Evolutionary conservation across 2,113 vertebrate species (phyloP).

Genomic region (Ophthalmotilapia sp.): DNA sequence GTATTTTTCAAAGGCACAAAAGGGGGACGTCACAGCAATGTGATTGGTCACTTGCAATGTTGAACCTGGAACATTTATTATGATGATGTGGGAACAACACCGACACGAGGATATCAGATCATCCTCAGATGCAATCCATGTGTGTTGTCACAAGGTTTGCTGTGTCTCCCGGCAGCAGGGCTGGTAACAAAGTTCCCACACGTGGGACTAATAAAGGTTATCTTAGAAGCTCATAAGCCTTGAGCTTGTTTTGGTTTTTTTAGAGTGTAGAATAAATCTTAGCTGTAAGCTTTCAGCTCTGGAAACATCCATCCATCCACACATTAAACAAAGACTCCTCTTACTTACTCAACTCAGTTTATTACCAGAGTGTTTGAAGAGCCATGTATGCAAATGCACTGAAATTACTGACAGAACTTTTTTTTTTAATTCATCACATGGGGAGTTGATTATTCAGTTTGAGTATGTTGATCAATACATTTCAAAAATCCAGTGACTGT

Average conservation of each 20-base stretch:
- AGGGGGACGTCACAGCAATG: too few species aligned
- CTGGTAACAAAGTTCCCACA: not conserved
- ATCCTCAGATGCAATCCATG: not conserved
- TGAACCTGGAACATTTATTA: too few species aligned
- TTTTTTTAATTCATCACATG: slow-evolving; percentile 5
- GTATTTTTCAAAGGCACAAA: too few species aligned
- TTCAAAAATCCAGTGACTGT: slow-evolving; percentile 19
- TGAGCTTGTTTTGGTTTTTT: not conserved
- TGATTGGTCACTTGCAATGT: too few species aligned
- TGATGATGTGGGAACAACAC: too few species aligned
- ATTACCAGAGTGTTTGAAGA: slow-evolving; percentile 66
- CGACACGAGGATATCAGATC: too few species aligned
- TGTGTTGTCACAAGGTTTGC: not conserved
- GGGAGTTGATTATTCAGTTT: slow-evolving; percentile 31
- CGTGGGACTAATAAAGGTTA: not conserved
- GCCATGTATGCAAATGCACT: slow-evolving; percentile 53
- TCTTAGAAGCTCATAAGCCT: not conserved
- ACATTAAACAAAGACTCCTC: slow-evolving; percentile 23
- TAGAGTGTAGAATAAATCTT: not conserved
- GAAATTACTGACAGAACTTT: slow-evolving; percentile 39
- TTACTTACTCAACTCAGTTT: slow-evolving; percentile 64
- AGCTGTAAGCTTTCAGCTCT: not conserved
- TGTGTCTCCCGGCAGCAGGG: not conserved
- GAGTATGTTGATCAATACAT: slow-evolving; percentile 20
- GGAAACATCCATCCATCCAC: not conserved